phyloP scores from a whole-genome alignment of 2,113 vertebrate species.

The Pterocles gutturalis region DNA sequence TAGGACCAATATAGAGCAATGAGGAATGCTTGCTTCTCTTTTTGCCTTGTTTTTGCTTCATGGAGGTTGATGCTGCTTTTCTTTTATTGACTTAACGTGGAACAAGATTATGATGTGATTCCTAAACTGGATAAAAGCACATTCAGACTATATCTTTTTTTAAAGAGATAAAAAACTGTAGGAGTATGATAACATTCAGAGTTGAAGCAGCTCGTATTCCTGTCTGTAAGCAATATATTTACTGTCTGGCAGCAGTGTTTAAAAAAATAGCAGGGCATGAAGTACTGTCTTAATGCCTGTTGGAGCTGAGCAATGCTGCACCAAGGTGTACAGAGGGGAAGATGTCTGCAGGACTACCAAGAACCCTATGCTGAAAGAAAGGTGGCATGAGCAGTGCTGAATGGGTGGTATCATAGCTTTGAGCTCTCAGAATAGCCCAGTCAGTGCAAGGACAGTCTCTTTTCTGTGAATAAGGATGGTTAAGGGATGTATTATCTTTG shows the following conservation, averaged over 20 bases:
- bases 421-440: fast-evolving
- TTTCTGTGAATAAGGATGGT: neutral
- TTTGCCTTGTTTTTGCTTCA: neutral
- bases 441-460: neutral
- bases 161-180: neutral
- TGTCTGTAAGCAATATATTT: neutral
- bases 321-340: neutral
- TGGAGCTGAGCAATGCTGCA: neutral
- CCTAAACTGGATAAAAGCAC: neutral
- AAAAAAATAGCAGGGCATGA: neutral
- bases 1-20: neutral
- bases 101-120: neutral
- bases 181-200: neutral
- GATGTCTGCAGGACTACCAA: neutral
- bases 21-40: neutral
- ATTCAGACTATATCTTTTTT: neutral
- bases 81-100: neutral
- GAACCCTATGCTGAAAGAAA: neutral
- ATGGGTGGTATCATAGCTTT: neutral
- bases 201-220: neutral
- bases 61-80: neutral
- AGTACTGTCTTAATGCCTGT: neutral
- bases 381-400: neutral
- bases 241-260: neutral
- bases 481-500: neutral